These are phyloP conservation scores for Ophiodon elongatus DNA, from an alignment of 2,113 vertebrate genomes.

Conservation along the genomic window DNA sequence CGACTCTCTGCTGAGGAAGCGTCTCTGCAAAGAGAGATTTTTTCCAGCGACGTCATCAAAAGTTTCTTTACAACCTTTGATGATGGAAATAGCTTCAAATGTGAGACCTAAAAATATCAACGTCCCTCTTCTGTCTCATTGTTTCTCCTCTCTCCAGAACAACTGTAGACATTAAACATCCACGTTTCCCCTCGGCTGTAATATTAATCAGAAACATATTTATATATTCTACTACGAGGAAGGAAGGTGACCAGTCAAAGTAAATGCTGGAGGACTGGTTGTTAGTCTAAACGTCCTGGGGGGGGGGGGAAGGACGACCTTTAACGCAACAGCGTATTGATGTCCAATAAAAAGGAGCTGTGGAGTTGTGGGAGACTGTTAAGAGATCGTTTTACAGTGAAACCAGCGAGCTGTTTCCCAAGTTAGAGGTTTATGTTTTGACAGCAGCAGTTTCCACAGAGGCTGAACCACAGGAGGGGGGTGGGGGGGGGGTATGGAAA, in stretches of 20 bases:
- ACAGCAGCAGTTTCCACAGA: not conserved
- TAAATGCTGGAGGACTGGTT: too few species aligned
- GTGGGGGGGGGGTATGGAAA: too few species aligned
- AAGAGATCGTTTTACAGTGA: constrained; percentile 45
- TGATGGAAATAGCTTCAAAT: constrained; percentile 40
- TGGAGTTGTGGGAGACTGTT: constrained; percentile 36
- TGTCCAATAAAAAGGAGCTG: constrained; percentile 43
- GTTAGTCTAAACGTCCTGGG: too few species aligned
- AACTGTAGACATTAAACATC: not conserved
- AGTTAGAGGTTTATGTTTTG: constrained; percentile 1
- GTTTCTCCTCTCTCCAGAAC: not conserved
- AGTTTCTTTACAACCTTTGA: not conserved
- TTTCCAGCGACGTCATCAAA: not conserved
- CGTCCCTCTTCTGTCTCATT: not conserved
- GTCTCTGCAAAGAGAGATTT: not conserved
- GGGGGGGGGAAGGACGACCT: not conserved
- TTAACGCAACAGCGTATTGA: constrained; percentile 22
- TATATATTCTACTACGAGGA: too few species aligned
- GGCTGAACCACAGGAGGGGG: too few species aligned
- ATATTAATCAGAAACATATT: too few species aligned
- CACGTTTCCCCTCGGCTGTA: too few species aligned
- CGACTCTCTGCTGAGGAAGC: not conserved
- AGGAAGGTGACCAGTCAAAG: too few species aligned
- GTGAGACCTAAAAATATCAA: constrained; percentile 33
- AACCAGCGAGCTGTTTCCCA: not conserved